These are phyloP conservation scores for Tetrapedia diversipes DNA, from an alignment of 2,888 invertebrate species.

Conservation along the genomic window DNA sequence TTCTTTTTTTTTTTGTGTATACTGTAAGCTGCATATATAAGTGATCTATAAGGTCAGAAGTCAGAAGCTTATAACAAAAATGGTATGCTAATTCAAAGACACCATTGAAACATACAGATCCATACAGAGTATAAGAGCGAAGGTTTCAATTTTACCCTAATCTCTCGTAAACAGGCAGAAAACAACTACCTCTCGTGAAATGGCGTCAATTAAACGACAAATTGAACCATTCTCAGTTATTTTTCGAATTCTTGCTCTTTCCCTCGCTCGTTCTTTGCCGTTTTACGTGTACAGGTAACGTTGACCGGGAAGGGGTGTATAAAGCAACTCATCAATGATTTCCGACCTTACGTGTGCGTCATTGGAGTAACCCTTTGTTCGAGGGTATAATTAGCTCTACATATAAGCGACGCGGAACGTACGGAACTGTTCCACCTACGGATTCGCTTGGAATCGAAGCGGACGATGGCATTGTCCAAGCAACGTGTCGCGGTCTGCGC, in stretches of 20 bases:
- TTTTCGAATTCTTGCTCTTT: background rate
- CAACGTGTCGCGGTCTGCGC: slow-evolving; percentile 7
- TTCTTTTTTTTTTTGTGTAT: no score
- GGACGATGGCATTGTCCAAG: slow-evolving; percentile 30
- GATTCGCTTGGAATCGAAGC: slow-evolving; percentile 61
- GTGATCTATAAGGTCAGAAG: no score
- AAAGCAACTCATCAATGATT: slow-evolving; percentile 66
- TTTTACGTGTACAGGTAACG: slow-evolving; percentile 12
- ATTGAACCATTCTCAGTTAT: background rate
- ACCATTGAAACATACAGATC: no score
- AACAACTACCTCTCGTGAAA: background rate
- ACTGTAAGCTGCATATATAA: no score
- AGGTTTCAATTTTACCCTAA: no score
- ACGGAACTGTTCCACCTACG: slow-evolving; percentile 54
- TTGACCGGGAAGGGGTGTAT: slow-evolving; percentile 25
- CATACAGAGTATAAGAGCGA: no score
- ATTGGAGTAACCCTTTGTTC: slow-evolving; percentile 63
- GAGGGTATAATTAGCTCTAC: slow-evolving; percentile 66
- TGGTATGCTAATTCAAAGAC: no score
- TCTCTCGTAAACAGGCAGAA: no score
- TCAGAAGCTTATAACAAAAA: no score
- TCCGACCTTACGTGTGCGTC: slow-evolving; percentile 65
- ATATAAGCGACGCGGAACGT: slow-evolving; percentile 37
- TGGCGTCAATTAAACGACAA: background rate
- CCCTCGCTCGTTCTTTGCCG: background rate